Evolutionary conservation across 2,888 invertebrate species (phyloP), one percentile per base, ranked within the genome.

Genomic region (Synanthedon andrenaeformis): DNA sequence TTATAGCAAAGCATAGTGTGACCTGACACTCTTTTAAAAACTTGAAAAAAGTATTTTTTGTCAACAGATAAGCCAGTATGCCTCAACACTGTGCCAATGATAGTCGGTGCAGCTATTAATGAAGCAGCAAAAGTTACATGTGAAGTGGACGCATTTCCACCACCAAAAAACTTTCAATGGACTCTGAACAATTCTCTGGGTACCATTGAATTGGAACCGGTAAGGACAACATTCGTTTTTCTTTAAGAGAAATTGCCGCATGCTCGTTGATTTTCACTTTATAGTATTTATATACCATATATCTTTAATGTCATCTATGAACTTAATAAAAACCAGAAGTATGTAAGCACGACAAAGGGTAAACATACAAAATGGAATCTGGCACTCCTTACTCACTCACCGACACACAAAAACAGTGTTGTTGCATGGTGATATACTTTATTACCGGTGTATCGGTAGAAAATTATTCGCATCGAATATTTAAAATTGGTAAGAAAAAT

Each of bases 161-260:
- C 92, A 1, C 95, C 94, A 2, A 92, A 93, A 69, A 92, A 90
- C 69, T 96, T 95, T 79, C 93, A 93, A 66, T 96, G 96, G 96
- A 92, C 92, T 35, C 94, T 96, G 76, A 97, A 97, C 86, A 96
- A 95, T 82, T 94, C 95, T 45, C 92, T 94, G 61, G 94, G 95
- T 72, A 92, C 92, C 63, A 89, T 91, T 58, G 94, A 95, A 69
- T 91, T 96, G 51, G 84, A 85, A 51, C 54, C 79, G 58, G 87
- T 86, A 63, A 74, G 79, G 64, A 53, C 2, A 14, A 45, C 10
- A 35, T 35, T 35, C 2, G 8, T 35, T 10, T 35, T 35, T 28
- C 28, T 28, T 6, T 10, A 17, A 11, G 41, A 35, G 10, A 35
- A 35, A 35, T 23, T 23, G 23, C 23, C 23, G 23, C 5, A 23